phyloP scores from a whole-genome alignment of 2,113 vertebrate species.

The Miniopterus natalensis region DNA sequence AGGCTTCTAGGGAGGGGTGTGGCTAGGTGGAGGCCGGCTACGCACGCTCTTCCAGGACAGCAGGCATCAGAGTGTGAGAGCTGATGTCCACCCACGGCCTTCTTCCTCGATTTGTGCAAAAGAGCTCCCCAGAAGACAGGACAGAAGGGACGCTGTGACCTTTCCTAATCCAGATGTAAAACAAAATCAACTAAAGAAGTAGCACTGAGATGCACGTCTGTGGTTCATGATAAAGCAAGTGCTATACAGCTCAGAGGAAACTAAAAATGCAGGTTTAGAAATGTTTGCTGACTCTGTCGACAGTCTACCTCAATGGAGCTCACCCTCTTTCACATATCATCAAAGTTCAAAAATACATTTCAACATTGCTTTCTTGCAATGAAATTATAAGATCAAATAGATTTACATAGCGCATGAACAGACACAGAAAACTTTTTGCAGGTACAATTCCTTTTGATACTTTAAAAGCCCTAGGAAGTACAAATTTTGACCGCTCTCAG shows the following conservation, averaged over 20 bases:
- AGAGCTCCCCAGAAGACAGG: not conserved
- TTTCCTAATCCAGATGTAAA: not conserved
- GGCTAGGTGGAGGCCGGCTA: not conserved
- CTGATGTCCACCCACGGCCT: accelerated
- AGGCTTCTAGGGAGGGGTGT: not conserved
- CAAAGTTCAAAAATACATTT: not conserved
- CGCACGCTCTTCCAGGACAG: not conserved
- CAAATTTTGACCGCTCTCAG: not conserved
- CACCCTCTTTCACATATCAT: not conserved
- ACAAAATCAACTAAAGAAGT: not conserved
- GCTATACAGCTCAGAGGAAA: not conserved
- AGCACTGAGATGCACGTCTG: not conserved
- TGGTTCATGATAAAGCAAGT: not conserved
- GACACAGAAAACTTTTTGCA: not conserved
- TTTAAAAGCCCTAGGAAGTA: not conserved
- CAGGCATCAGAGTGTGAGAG: no score
- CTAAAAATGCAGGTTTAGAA: not conserved
- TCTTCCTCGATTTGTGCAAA: accelerated
- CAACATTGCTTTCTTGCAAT: not conserved
- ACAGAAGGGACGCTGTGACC: not conserved
- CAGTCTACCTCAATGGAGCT: not conserved
- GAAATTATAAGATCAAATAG: not conserved
- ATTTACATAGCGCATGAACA: not conserved
- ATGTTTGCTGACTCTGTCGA: not conserved
- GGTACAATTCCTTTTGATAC: not conserved